phyloP scores from a whole-genome alignment of 2,113 vertebrate genomes.

The Callipepla californica region DNA sequence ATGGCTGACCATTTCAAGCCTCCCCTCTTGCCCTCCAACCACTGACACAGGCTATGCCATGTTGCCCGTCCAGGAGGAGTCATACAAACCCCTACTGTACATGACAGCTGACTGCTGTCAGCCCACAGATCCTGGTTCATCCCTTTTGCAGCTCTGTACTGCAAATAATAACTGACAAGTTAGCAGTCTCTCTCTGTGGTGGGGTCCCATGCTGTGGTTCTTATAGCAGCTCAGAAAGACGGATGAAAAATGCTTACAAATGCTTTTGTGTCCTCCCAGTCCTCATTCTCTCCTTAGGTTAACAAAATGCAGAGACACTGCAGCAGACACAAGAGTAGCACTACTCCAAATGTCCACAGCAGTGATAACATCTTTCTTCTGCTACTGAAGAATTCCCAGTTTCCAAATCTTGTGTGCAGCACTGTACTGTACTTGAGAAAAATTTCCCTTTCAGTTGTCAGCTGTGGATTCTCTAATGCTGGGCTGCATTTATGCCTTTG shows the following conservation, averaged over 20 bases:
- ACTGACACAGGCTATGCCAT: accelerated
- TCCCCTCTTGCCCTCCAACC: too few species aligned
- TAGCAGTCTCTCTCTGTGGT: too few species aligned
- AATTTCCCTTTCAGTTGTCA: background rate
- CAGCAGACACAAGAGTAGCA: background rate
- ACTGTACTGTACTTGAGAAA: accelerated
- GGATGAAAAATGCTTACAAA: background rate
- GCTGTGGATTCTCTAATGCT: background rate
- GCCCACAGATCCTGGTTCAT: too few species aligned
- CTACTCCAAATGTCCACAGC: background rate
- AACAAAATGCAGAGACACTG: background rate
- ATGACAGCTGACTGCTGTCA: too few species aligned
- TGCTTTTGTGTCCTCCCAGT: too few species aligned
- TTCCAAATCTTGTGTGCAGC: background rate
- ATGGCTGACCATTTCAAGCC: background rate
- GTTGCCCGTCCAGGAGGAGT: too few species aligned
- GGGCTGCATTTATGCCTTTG: background rate
- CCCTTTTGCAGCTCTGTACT: too few species aligned
- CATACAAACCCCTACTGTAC: too few species aligned
- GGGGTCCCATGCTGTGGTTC: background rate
- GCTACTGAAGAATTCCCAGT: background rate
- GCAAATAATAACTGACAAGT: too few species aligned
- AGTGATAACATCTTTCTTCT: background rate
- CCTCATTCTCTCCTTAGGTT: background rate
- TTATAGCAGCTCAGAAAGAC: background rate